Base-by-base conservation (phyloP, 1,140 invertebrate genomes). In the Cardiocondyla obscurior region DNA sequence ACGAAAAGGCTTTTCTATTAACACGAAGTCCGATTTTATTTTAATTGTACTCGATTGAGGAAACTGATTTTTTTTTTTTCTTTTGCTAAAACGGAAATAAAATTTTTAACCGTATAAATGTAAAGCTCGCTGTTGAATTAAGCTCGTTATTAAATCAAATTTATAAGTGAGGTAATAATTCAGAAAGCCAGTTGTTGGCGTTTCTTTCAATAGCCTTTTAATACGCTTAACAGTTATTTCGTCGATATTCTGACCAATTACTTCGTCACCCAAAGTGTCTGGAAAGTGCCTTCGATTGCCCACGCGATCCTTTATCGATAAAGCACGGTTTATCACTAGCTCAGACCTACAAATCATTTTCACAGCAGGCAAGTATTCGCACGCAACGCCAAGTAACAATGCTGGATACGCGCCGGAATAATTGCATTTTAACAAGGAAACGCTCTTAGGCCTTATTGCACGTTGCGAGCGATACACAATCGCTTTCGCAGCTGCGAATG, bases 81-180 rank as follows among this genome's bases (percentile, higher is more conserved):
- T 33, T 28, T 19, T 4, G 4, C 5, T 46, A 46, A 46, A 46
- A 46, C 14, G n/a, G 3, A 46, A 46, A 5, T 77, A 28, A 14
- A 53, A 33, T 77, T 16, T 67, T 14, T 3, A 28, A 49, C 49
- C 49, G 44, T 64, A 12, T 6, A 28, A 76, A 25, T 39, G 22
- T 36, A 16, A 53, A 62, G 44, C 30, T 33, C 28, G 36, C 49
- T 44, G 69, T n/a, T 74, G 58, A 62, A 87, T 87, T 64, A 49
- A 86, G 67, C 69, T 49, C n/a, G n/a, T n/a, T n/a, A n/a, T n/a
- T n/a, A n/a, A n/a, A n/a, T n/a, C 42, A 85, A 82, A 87, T 73
- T 60, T 62, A 87, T 85, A 77, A 88, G 87, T 87, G 82, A 58
- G 85, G 76, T 77, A 88, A 65, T 83, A 76, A 82, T 85, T 82